Percentiles rank a stretch among this genome's conserved stretches.
Evolutionary conservation across 1,140 invertebrate genomes (phyloP).

Genomic region (Meteorus sp.): DNA sequence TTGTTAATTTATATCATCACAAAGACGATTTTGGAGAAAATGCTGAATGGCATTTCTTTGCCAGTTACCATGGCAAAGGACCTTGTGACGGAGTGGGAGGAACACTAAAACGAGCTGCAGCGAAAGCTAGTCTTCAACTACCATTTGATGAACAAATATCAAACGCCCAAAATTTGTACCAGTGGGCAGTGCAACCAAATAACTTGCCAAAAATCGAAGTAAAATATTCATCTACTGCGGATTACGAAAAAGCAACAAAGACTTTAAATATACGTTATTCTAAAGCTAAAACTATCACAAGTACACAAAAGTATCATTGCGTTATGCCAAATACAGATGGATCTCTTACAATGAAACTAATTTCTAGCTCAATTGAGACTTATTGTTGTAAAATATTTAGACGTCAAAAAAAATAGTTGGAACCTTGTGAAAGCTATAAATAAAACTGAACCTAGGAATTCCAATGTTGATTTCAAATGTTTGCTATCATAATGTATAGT

Average conservation of each 20-base stretch:
- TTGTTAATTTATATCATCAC: constrained; percentile 28
- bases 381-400: no score
- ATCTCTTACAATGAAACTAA: constrained; percentile 12
- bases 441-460: background rate
- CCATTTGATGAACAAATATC: constrained; percentile 41
- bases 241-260: constrained; percentile 12
- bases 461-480: background rate
- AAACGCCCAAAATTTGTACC: constrained; percentile 28
- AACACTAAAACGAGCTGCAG: no score
- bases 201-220: constrained; percentile 1
- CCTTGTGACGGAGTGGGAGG: no score
- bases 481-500: background rate
- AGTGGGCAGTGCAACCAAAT: constrained; percentile 1
- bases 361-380: background rate
- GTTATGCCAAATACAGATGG: constrained; percentile 14
- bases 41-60: no score
- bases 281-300: constrained; percentile 10
- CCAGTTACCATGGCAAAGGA: no score
- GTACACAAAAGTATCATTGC: constrained; percentile 16
- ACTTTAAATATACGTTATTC: constrained; percentile 18
- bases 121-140: no score
- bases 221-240: background rate
- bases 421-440: background rate
- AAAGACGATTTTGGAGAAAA: background rate
- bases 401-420: background rate